Percentiles rank a stretch among this genome's conserved stretches.
Evolutionary conservation across 64 coral and sea anemone genomes (phyloP).

Genomic region (Hydrozoanthus tunicans): DNA sequence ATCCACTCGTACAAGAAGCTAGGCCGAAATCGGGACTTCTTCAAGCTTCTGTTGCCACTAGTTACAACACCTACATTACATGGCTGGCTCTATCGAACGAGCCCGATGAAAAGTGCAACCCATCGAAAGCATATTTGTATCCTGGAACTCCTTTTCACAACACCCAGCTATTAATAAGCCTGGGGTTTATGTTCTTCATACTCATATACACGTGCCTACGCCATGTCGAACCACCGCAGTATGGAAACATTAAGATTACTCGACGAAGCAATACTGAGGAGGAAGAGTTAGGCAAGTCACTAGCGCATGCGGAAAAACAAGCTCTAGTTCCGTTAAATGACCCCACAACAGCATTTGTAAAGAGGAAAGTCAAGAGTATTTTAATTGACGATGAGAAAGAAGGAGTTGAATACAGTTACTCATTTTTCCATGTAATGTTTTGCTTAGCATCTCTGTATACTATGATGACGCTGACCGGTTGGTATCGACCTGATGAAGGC

Average conservation of each 20-base stretch:
- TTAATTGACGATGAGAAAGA: slow-evolving; percentile 74
- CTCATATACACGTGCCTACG: slow-evolving; percentile 76
- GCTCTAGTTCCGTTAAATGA: background rate
- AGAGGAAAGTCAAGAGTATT: slow-evolving; percentile 13
- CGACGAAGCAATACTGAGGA: background rate
- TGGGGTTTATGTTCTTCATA: slow-evolving; percentile 88
- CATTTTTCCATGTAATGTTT: slow-evolving; percentile 91
- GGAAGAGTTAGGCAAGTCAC: background rate
- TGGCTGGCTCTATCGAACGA: slow-evolving; percentile 93
- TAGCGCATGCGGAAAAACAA: background rate
- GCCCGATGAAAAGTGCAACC: slow-evolving; percentile 85
- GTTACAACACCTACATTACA: slow-evolving; percentile 88
- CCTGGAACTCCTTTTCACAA: slow-evolving; percentile 87
- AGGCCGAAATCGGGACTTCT: slow-evolving; percentile 86
- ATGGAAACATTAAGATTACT: slow-evolving; percentile 77
- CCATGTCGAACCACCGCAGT: slow-evolving; percentile 80
- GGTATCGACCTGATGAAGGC: slow-evolving; percentile 94
- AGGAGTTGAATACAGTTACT: slow-evolving; percentile 93
- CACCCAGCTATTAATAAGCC: slow-evolving; percentile 70
- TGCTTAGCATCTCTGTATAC: slow-evolving; percentile 80
- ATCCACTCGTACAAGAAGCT: slow-evolving; percentile 80
- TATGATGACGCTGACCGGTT: slow-evolving; percentile 92
- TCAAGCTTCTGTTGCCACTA: slow-evolving; percentile 88
- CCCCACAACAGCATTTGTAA: background rate
- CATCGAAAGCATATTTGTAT: slow-evolving; percentile 76